phyloP scores from a whole-genome alignment of 2,797 vertebrate genomes.

The Hydrophis major region DNA sequence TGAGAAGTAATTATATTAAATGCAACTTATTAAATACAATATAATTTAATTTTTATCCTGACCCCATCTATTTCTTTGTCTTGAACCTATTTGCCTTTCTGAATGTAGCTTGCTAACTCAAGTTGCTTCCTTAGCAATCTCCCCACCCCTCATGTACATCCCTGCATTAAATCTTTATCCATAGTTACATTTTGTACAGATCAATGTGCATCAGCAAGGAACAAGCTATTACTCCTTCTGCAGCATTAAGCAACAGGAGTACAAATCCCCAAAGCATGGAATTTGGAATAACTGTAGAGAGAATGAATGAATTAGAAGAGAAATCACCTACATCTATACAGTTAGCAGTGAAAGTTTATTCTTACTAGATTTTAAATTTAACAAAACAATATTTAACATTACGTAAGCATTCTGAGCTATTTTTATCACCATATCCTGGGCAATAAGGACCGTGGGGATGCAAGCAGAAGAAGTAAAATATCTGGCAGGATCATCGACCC shows the following conservation, averaged over 20 bases:
- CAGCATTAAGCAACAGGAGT: background rate
- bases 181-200: background rate
- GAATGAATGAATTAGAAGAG: background rate
- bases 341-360: background rate
- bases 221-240: background rate
- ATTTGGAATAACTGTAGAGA: background rate
- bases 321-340: background rate
- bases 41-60: background rate
- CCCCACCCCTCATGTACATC: background rate
- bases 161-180: background rate
- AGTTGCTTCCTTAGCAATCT: background rate
- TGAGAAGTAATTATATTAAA: background rate
- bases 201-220: background rate
- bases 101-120: background rate
- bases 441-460: background rate
- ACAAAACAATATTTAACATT: background rate
- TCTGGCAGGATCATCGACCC: background rate
- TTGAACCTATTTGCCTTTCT: background rate
- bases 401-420: background rate
- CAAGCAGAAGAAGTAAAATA: background rate
- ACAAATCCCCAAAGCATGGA: background rate
- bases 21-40: background rate
- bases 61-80: background rate
- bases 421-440: background rate
- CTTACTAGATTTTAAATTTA: background rate